A percentile compares a stretch with the other conserved stretches of the same genome.
phyloP scores from a whole-genome alignment of 1,140 invertebrate species.

The Drosophila ananassae region DNA sequence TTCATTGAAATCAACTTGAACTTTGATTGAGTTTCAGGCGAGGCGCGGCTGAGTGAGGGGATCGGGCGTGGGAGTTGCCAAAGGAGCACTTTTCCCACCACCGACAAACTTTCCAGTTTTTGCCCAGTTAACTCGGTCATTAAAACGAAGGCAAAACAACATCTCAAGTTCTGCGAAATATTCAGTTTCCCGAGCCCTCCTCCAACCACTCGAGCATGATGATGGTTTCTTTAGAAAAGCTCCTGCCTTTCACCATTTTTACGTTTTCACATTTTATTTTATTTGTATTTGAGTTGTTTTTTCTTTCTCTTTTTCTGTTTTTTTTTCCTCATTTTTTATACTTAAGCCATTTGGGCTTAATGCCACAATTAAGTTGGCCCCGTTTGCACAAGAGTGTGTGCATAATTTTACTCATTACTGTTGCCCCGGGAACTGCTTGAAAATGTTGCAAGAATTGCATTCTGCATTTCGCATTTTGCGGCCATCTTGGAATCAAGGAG shows the following conservation, averaged over 20 bases:
- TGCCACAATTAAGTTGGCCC: conserved; percentile 21
- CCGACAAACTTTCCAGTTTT: conserved; percentile 2
- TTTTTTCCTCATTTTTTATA: conserved; percentile 9
- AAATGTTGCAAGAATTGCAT: conserved; percentile 10
- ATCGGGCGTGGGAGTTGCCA: no score
- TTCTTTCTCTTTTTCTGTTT: background rate
- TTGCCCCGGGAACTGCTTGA: background rate
- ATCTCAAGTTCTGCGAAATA: background rate
- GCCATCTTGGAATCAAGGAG: background rate
- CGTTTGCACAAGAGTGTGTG: background rate
- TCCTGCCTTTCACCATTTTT: background rate
- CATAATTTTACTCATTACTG: conserved; percentile 28
- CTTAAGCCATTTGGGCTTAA: background rate
- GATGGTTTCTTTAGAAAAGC: conserved; percentile 7
- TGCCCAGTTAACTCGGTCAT: conserved; percentile 42
- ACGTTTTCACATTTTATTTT: conserved; percentile 10
- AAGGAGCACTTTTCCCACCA: background rate
- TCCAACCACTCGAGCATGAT: conserved; percentile 2
- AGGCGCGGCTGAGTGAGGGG: background rate
- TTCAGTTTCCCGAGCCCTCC: background rate
- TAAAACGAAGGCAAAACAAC: conserved; percentile 15
- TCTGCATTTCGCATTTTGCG: conserved; percentile 2
- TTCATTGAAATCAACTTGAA: conserved; percentile 9
- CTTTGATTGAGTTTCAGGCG: conserved; percentile 1
- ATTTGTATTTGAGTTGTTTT: conserved; percentile 2